phyloP scores from a whole-genome alignment of 2,888 invertebrate genomes.

The Thyatira batis region DNA sequence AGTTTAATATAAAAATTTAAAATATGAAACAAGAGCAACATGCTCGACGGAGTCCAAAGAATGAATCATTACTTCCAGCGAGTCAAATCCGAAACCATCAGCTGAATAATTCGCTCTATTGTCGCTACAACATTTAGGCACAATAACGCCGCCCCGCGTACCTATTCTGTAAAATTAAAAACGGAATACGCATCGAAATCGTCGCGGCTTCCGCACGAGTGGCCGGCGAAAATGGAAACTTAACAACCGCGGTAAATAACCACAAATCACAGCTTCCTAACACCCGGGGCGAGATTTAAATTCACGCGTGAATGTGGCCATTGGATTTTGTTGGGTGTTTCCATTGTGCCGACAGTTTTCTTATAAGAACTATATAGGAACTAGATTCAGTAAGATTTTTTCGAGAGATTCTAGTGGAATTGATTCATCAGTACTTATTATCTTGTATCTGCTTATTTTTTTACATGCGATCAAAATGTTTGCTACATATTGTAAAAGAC shows the following conservation, averaged over 20 bases:
- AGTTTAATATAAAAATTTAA: background rate
- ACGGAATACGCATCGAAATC: slow-evolving; percentile 71
- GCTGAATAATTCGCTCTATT: slow-evolving; percentile 39
- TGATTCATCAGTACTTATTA: too few species aligned
- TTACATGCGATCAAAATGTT: too few species aligned
- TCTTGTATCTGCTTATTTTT: too few species aligned
- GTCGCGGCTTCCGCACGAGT: slow-evolving; percentile 73
- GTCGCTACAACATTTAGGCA: slow-evolving; percentile 31
- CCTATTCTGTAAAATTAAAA: slow-evolving; percentile 75
- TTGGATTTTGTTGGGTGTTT: slow-evolving; percentile 42
- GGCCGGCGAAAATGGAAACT: slow-evolving; percentile 72
- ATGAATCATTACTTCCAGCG: slow-evolving; percentile 30
- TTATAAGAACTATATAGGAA: background rate
- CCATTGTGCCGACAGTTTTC: slow-evolving; percentile 32
- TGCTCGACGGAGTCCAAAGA: slow-evolving; percentile 15
- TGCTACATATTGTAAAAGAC: too few species aligned
- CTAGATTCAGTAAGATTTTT: too few species aligned
- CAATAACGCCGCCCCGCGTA: slow-evolving; percentile 26
- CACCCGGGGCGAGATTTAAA: slow-evolving; percentile 78
- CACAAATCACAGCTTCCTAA: slow-evolving; percentile 80
- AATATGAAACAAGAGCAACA: background rate
- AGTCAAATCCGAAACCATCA: slow-evolving; percentile 27
- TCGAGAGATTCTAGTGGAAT: too few species aligned
- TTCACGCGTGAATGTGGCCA: slow-evolving; percentile 69
- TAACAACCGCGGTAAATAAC: slow-evolving; percentile 80